Evolutionary conservation across 2,797 vertebrate species (phyloP).

Genomic region (Pelodytes ibericus): DNA sequence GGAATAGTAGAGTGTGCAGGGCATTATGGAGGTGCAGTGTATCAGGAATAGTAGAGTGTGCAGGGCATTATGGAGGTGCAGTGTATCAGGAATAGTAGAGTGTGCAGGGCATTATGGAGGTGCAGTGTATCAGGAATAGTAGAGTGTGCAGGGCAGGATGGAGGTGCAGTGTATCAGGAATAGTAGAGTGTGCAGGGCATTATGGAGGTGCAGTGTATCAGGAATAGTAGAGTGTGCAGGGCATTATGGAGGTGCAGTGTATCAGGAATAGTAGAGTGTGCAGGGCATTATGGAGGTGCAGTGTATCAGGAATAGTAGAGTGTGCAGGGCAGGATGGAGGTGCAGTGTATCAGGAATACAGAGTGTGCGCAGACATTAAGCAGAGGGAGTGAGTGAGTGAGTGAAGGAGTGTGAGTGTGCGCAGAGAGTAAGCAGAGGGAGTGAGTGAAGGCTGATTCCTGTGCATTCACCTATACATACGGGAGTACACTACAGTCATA

Average conservation of each 20-base stretch:
- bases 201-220: neutral
- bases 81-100: too few relatives aligned
- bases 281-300: neutral
- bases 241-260: neutral
- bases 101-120: too few relatives aligned
- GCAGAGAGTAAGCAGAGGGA: neutral
- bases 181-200: too few relatives aligned
- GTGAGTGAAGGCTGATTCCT: neutral
- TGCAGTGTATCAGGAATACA: neutral
- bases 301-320: constrained; percentile 1
- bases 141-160: neutral
- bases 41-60: neutral
- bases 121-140: neutral
- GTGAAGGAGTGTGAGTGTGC: too few relatives aligned
- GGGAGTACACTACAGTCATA: too few relatives aligned
- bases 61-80: neutral
- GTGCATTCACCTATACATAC: too few relatives aligned
- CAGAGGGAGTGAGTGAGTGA: neutral
- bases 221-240: neutral
- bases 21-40: neutral
- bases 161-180: neutral
- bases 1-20: too few relatives aligned
- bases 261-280: neutral
- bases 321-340: neutral
- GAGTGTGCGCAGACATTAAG: neutral